Conservation (phyloP, 2,113 vertebrate genomes). For the Cacatua alba region DNA sequence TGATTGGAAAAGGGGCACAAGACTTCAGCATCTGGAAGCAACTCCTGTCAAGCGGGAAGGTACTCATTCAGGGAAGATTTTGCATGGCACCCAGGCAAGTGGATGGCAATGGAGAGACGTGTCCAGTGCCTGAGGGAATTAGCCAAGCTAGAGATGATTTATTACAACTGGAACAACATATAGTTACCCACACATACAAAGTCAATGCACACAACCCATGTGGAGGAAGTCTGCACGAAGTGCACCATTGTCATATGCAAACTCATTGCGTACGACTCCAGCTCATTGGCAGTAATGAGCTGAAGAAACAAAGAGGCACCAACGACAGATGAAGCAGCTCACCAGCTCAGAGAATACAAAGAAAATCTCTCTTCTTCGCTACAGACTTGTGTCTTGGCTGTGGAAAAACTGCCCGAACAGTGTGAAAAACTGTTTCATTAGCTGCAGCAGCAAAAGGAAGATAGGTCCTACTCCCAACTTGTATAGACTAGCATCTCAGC, state of each 20-base stretch:
- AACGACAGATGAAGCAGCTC: neutral
- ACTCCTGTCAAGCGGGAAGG: neutral
- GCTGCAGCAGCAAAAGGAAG: neutral
- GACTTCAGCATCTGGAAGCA: neutral
- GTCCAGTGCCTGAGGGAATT: neutral
- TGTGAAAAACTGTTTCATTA: neutral
- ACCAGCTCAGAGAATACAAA: neutral
- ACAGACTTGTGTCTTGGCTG: no score
- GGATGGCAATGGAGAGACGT: no score
- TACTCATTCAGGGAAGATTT: neutral
- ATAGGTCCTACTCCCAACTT: no score
- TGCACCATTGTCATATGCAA: neutral
- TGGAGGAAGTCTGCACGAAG: neutral
- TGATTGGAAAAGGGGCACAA: neutral
- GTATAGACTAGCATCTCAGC: neutral
- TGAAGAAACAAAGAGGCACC: neutral
- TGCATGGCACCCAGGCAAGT: neutral
- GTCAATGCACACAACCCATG: neutral
- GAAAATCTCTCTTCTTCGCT: neutral
- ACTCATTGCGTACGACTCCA: neutral
- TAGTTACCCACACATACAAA: neutral
- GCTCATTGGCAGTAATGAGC: neutral
- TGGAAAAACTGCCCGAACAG: neutral
- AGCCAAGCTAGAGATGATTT: neutral
- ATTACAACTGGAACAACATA: neutral